Evolutionary conservation across 2,797 vertebrate species (phyloP).

Genomic region (Artibeus lituratus): DNA sequence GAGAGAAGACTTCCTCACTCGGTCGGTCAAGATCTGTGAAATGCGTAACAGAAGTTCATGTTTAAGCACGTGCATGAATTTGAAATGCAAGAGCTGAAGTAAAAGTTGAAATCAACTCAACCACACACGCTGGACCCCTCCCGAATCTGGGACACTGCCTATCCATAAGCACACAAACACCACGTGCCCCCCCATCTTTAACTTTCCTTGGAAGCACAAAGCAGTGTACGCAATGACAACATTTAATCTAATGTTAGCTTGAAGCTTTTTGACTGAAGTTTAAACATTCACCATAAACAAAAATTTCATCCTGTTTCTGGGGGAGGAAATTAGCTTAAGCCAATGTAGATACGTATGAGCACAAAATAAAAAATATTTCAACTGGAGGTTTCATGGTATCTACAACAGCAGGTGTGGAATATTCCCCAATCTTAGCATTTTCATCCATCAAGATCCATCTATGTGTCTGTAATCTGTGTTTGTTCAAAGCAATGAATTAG

Average conservation of each 20-base stretch:
- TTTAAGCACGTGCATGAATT: not conserved
- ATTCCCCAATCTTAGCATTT: not conserved
- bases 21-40: conserved; percentile 91
- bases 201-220: not conserved
- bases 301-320: not conserved
- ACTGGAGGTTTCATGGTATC: not conserved
- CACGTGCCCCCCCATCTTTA: not conserved
- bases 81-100: not conserved
- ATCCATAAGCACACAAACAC: not conserved
- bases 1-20: conserved; percentile 89
- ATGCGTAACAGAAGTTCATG: conserved; percentile 33
- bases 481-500: not conserved
- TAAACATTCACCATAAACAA: not conserved
- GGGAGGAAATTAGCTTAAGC: not conserved
- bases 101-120: not conserved
- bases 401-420: not conserved
- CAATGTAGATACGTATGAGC: not conserved
- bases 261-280: not conserved
- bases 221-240: not conserved
- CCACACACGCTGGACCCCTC: not conserved
- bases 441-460: not conserved
- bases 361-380: not conserved
- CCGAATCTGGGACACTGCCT: not conserved
- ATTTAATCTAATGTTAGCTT: not conserved
- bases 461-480: not conserved